Evolutionary conservation across 2,797 vertebrate genomes (phyloP).

Genomic region (Tapera naevia): DNA sequence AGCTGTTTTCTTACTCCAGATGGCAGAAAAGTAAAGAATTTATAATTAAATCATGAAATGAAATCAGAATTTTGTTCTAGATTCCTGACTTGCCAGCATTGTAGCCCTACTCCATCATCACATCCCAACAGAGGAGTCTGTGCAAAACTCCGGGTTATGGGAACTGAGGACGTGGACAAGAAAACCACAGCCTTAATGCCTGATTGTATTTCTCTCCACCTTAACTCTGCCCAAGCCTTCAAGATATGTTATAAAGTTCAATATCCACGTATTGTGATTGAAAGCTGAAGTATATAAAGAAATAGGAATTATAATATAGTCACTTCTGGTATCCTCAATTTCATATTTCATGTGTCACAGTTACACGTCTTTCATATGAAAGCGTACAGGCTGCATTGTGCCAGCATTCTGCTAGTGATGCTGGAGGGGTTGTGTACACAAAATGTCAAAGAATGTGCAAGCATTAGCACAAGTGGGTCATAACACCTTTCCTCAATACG

Average conservation of each 20-base stretch:
- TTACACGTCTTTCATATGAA: not conserved
- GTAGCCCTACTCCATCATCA: not conserved
- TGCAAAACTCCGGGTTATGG: not conserved
- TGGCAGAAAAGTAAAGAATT: not conserved
- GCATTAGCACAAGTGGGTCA: not conserved
- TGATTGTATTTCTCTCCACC: not conserved
- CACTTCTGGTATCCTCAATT: not conserved
- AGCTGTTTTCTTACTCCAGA: not conserved
- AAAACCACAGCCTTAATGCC: not conserved
- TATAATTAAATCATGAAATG: not conserved
- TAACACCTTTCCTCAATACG: not conserved
- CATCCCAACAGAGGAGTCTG: not conserved
- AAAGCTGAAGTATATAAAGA: not conserved
- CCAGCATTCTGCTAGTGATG: not conserved
- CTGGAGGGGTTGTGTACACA: not conserved
- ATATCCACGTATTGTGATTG: not conserved
- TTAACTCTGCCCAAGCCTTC: not conserved
- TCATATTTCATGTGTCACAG: accelerated
- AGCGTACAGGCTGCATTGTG: not conserved
- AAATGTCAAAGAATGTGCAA: not conserved
- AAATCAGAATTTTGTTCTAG: not conserved
- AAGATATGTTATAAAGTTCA: not conserved
- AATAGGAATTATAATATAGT: not conserved
- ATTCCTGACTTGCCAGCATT: not conserved
- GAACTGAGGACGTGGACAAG: not conserved